Percentiles rank a stretch among this genome's conserved stretches.
Conservation (phyloP, 1,140 invertebrate species). For the Musca domestica region DNA sequence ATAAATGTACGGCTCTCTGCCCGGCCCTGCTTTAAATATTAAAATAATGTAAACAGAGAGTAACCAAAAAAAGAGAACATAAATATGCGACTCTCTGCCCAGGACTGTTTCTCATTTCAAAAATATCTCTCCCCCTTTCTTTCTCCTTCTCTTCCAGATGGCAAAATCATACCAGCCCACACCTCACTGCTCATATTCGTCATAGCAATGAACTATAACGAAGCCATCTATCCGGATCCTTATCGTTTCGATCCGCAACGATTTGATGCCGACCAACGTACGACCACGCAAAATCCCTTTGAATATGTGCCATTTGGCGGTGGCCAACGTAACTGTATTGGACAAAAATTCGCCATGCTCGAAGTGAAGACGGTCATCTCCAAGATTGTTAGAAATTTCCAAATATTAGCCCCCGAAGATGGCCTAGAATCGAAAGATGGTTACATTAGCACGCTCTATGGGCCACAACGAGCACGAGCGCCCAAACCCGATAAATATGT, state of each 20-base stretch:
- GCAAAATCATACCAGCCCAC: slow-evolving; percentile 33
- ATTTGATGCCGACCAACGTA: slow-evolving; percentile 58
- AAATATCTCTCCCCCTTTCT: no score
- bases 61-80: no score
- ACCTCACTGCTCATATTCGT: slow-evolving; percentile 35
- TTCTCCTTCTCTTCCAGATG: slow-evolving; percentile 38
- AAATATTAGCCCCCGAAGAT: slow-evolving; percentile 41
- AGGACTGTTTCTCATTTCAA: no score
- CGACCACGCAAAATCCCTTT: slow-evolving; percentile 50
- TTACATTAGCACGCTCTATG: slow-evolving; percentile 29
- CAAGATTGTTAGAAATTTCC: slow-evolving; percentile 52
- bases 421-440: slow-evolving; percentile 39
- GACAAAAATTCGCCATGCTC: no score
- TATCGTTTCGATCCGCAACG: slow-evolving; percentile 73
- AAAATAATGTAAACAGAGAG: no score
- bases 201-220: slow-evolving; percentile 38
- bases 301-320: no score
- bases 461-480: slow-evolving; percentile 27
- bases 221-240: slow-evolving; percentile 66
- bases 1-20: no score
- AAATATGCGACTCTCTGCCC: no score
- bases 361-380: no score
- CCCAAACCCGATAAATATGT: no score
- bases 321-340: no score
- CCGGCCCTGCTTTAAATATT: no score